Evolutionary conservation across 2,888 invertebrate genomes (phyloP).

Genomic region (Ectobius pallidus): DNA sequence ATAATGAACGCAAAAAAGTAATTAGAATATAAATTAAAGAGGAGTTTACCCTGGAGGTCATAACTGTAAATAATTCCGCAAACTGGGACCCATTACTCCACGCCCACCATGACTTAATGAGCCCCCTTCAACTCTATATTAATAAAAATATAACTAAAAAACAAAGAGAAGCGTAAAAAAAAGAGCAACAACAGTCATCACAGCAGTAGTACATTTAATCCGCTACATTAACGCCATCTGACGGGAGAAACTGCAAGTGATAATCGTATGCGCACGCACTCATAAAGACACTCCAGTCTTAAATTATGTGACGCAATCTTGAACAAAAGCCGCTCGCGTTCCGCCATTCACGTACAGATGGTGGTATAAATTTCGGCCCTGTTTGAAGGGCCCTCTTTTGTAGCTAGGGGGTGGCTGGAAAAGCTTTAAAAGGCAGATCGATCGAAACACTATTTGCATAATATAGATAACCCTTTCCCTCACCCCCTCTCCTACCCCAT

Average conservation of each 20-base stretch:
- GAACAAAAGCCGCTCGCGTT: conserved; percentile 1
- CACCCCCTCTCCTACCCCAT: too few relatives aligned
- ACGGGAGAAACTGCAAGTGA: not conserved
- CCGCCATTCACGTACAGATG: not conserved
- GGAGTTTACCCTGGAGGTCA: not conserved
- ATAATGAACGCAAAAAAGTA: too few relatives aligned
- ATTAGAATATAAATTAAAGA: not conserved
- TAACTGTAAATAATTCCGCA: conserved; percentile 2
- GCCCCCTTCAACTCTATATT: not conserved
- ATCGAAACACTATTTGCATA: conserved; percentile 14
- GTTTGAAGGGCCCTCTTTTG: not conserved
- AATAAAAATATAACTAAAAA: not conserved
- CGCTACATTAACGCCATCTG: conserved; percentile 18
- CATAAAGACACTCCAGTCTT: conserved; percentile 14
- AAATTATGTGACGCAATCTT: conserved; percentile 16
- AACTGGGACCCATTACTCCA: not conserved
- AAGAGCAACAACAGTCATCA: not conserved
- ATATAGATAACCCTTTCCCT: conserved; percentile 2
- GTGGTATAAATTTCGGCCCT: not conserved
- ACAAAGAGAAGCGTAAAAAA: not conserved
- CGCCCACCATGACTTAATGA: conserved; percentile 2
- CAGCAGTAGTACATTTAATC: not conserved
- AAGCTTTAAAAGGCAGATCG: not conserved
- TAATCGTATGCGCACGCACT: not conserved
- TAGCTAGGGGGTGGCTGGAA: not conserved